phyloP scores from a whole-genome alignment of 2,797 vertebrate genomes.

The Macropus fuliginosus region DNA sequence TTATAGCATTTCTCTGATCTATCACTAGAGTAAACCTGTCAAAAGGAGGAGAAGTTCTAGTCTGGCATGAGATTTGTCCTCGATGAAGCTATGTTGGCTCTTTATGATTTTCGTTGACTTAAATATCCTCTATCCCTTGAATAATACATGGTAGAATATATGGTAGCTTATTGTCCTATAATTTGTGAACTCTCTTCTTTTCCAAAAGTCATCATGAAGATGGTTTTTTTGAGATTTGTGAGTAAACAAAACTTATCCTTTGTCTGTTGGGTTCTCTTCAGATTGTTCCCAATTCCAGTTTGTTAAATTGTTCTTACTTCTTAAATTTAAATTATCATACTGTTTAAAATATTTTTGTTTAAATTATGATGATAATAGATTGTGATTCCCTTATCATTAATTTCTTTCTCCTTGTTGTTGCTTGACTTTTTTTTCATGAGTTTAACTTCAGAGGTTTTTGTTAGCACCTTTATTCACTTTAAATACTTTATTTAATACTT shows the following conservation, averaged over 20 bases:
- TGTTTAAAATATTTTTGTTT: background rate
- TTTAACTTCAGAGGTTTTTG: background rate
- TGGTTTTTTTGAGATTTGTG: background rate
- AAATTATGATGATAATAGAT: background rate
- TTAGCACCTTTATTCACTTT: background rate
- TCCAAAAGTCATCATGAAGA: too few species aligned
- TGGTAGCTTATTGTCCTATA: background rate
- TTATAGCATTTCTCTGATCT: background rate
- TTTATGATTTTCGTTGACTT: background rate
- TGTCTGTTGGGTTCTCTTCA: background rate
- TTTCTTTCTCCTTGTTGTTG: background rate
- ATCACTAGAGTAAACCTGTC: background rate
- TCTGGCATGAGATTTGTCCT: background rate
- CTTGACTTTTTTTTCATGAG: background rate
- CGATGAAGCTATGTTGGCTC: too few species aligned
- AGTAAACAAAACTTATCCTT: background rate
- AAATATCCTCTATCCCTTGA: background rate
- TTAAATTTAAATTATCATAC: background rate
- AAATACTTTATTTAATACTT: background rate
- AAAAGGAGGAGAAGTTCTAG: background rate
- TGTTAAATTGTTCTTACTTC: background rate
- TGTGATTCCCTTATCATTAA: background rate
- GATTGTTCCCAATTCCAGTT: background rate
- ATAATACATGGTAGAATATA: background rate
- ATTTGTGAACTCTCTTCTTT: too few species aligned